These are phyloP conservation scores for Todiramphus saurophagus DNA, from an alignment of 2,113 vertebrate genomes.

Conservation along the genomic window DNA sequence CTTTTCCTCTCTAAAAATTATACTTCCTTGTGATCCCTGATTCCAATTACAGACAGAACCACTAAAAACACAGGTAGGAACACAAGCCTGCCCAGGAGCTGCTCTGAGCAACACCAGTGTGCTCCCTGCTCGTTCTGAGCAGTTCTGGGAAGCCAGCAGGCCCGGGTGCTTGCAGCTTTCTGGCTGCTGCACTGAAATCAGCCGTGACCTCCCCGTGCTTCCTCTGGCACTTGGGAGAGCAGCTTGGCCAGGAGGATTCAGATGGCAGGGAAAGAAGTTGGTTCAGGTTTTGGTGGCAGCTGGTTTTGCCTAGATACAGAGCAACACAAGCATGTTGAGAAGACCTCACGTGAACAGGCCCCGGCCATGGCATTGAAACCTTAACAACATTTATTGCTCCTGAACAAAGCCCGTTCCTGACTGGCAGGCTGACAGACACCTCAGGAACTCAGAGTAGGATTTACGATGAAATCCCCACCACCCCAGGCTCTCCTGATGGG, in stretches of 20 bases:
- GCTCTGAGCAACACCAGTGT: neutral
- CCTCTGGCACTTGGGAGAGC: neutral
- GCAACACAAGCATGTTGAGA: neutral
- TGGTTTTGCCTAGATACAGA: neutral
- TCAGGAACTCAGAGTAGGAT: neutral
- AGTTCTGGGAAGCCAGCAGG: accelerated
- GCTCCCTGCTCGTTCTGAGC: neutral
- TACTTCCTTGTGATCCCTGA: neutral
- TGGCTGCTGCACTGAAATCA: neutral
- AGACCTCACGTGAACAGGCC: neutral
- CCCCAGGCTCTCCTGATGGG: neutral
- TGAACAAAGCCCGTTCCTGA: neutral
- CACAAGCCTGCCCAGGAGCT: neutral
- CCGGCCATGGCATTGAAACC: accelerated
- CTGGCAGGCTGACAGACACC: neutral
- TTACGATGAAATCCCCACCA: neutral
- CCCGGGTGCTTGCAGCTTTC: accelerated
- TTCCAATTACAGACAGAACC: neutral
- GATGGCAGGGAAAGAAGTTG: neutral
- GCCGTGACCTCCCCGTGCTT: accelerated
- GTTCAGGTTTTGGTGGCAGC: neutral
- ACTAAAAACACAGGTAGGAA: neutral
- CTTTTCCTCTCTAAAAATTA: neutral
- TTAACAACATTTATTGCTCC: neutral
- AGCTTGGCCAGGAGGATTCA: neutral